Percentiles rank a stretch among this genome's conserved stretches.
phyloP scores from a whole-genome alignment of 2,797 vertebrate species.

The Luscinia luscinia region DNA sequence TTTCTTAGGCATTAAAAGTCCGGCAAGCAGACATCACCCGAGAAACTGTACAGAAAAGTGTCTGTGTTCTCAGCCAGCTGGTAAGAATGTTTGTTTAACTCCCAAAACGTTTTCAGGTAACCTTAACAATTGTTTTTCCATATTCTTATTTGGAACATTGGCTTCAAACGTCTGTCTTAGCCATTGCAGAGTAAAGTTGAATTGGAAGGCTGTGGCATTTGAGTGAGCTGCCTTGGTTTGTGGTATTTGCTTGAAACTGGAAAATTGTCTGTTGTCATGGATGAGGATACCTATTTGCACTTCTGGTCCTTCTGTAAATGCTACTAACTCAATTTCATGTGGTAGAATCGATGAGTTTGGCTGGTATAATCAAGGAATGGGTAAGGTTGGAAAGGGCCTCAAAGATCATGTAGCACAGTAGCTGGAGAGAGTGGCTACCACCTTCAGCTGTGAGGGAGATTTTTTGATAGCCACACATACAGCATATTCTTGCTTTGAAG shows the following conservation, averaged over 20 bases:
- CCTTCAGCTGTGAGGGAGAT: background rate
- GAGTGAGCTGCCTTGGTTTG: background rate
- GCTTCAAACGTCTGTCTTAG: background rate
- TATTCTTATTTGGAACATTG: background rate
- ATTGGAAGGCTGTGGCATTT: background rate
- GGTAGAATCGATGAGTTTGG: background rate
- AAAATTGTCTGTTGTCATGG: background rate
- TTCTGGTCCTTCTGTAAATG: background rate
- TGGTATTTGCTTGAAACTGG: background rate
- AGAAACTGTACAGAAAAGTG: conserved; percentile 98
- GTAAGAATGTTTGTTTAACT: conserved; percentile 80
- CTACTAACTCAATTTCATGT: background rate
- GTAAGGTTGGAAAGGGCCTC: background rate
- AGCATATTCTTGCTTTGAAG: background rate
- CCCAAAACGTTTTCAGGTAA: background rate
- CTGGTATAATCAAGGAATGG: background rate
- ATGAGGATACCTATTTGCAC: background rate
- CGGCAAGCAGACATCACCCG: conserved; percentile 95
- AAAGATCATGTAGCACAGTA: background rate
- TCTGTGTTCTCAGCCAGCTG: conserved; percentile 96
- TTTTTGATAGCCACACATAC: background rate
- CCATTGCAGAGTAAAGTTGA: background rate
- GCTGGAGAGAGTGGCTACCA: background rate
- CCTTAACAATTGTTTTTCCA: background rate
- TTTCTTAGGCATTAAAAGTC: conserved; percentile 90